phyloP scores from a whole-genome alignment of 2,113 vertebrate species.

The Grammomys dolichurus region DNA sequence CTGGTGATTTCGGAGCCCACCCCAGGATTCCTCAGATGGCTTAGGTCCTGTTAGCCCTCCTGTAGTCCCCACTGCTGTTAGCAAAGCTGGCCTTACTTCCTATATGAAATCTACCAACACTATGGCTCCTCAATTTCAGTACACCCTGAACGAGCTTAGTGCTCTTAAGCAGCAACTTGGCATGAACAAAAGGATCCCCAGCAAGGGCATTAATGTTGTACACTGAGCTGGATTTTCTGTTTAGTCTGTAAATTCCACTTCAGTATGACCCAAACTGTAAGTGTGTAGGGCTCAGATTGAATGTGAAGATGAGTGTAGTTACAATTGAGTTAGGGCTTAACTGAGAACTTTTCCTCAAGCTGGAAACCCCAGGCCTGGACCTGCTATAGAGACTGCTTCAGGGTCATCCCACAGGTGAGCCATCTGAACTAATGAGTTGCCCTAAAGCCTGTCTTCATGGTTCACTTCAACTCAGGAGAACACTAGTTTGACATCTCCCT shows the following conservation, averaged over 20 bases:
- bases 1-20: background rate
- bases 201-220: background rate
- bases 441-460: background rate
- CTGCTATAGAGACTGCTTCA: background rate
- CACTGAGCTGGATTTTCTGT: background rate
- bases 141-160: background rate
- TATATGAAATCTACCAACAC: fast-evolving
- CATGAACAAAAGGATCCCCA: background rate
- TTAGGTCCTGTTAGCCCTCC: too few relatives aligned
- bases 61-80: background rate
- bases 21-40: background rate
- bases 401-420: background rate
- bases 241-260: conserved; percentile 38
- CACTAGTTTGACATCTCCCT: background rate
- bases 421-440: background rate
- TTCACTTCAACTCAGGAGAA: background rate
- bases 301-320: background rate
- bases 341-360: background rate
- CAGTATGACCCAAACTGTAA: conserved; percentile 14
- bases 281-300: background rate
- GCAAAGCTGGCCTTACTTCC: background rate
- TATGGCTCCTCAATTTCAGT: too few relatives aligned
- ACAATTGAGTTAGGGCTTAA: background rate
- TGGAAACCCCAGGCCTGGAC: background rate
- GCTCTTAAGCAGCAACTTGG: background rate